Base-by-base conservation (phyloP, 2,113 vertebrate genomes). In the Poeciliopsis turrubarensis region DNA sequence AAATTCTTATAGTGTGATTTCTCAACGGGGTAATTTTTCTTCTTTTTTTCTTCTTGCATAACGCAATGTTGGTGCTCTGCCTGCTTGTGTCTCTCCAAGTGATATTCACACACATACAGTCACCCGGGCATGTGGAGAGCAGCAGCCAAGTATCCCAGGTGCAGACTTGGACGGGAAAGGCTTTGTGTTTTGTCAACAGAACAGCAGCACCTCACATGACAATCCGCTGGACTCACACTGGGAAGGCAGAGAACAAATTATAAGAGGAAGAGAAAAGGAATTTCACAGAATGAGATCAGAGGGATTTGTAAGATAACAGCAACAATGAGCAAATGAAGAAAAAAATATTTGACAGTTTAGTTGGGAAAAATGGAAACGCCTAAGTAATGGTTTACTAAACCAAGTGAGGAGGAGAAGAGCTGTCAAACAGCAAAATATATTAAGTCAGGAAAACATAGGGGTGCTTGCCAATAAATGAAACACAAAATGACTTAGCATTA, bases 71-170 rank as follows among this genome's bases (percentile, higher is more conserved):
- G 51, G 12, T 11, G 29, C 44, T 66, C 30, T 70, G 12, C 51
- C 39, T 44, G 11, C 77, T 63, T 75, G 27, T 60, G 51, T 77
- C 63, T 64, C 75, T 83, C 32, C 37, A 30, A 60, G 72, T 68
- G 30, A 67, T 71, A 65, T 71, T 71, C 54, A 64, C 62, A 7
- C 73, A 63, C 31, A 9, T 54, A 11, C 29, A n/a, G 51, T n/a
- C 72, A 51, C 73, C 15, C 65, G 34, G 39, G 39, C 51, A 68
- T 57, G 89, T 86, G 81, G 86, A 30, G 82, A 90, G 91, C 88
- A 80, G 91, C 88, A 88, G 94, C 95, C 82, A 95, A 91, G 77
- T 63, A 44, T 89, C 94, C 93, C 95, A 97, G 96, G 96, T 97
- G 96, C 93, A 91, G 95, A 95, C 94, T 54, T 96, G 95, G 95